Conservation (phyloP, 2,113 vertebrate species). For the Ciconia stormi region DNA sequence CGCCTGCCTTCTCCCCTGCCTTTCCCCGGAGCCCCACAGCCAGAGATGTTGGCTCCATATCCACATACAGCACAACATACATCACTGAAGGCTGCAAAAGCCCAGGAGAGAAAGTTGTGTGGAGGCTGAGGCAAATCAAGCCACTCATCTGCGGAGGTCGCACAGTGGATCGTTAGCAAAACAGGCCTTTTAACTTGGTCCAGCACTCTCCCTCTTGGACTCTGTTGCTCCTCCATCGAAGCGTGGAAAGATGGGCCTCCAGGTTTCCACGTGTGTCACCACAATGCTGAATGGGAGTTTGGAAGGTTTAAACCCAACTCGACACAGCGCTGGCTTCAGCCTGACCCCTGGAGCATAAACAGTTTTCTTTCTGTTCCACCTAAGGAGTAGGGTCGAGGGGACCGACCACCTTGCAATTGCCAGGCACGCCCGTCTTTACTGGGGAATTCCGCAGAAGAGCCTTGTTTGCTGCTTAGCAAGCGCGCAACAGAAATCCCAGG, state of each 20-base stretch:
- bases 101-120: not conserved
- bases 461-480: not conserved
- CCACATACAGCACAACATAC: accelerated
- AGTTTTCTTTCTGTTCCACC: not conserved
- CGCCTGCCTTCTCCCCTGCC: not conserved
- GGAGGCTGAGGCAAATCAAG: not conserved
- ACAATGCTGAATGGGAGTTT: not conserved
- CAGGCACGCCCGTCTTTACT: not conserved
- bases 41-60: not conserved
- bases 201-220: not conserved
- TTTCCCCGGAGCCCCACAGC: not conserved
- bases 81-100: not conserved
- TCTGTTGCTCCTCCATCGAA: not conserved
- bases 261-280: not conserved
- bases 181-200: not conserved
- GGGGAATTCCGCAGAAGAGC: not conserved
- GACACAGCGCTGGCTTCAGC: not conserved
- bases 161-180: not conserved
- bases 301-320: not conserved
- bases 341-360: not conserved
- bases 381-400: not conserved
- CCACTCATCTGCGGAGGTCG: accelerated
- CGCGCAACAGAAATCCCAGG: not conserved
- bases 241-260: not conserved
- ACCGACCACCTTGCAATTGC: not conserved